Base-by-base conservation (phyloP, 2,113 vertebrate genomes). In the Dicentrarchus labrax region DNA sequence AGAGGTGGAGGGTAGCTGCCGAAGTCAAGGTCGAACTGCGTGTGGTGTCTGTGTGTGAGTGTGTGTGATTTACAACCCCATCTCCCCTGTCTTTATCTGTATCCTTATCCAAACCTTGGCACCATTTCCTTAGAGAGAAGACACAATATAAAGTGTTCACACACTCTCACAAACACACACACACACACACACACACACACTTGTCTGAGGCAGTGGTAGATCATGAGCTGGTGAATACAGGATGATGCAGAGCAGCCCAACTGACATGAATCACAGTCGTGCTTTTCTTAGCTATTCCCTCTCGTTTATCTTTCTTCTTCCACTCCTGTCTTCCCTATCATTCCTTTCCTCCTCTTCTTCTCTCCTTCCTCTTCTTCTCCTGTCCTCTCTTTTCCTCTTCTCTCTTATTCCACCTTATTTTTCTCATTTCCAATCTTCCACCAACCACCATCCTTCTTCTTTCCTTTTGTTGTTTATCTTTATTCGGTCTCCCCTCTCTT, bases 41-140 rank as follows among this genome's bases (percentile, higher is more conserved):
- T 68, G 80, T 54, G 78, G 70, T 57, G 71, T 70, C 4, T 47
- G 72, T 65, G 53, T 75, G 72, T 73, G 75, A 66, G 60, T 76
- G 56, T 51, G 76, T 12, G 88, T 87, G 91, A 93, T 92, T 94
- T 93, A 93, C 88, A 87, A 79, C 87, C 88, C 85, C 89, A 88
- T 93, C 89, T 89, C 74, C 69, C 76, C 85, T 65, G 85, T 90
- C 83, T 91, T 93, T 93, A 94, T 93, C 92, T 91, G 82, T 88
- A 91, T 88, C 86, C 88, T 90, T 92, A 93, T 92, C 91, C 89
- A 91, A 91, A 89, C 85, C 70, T 68, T 91, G 82, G 87, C 88
- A 90, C 75, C 80, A 61, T 91, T 91, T 93, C 87, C 91, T 84
- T 74, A 68, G 85, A 91, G 90, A 73, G 84, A 38, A 73, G 76